phyloP scores from a whole-genome alignment of 64 coral and sea anemone species.

The Catalaphyllia jardinei region DNA sequence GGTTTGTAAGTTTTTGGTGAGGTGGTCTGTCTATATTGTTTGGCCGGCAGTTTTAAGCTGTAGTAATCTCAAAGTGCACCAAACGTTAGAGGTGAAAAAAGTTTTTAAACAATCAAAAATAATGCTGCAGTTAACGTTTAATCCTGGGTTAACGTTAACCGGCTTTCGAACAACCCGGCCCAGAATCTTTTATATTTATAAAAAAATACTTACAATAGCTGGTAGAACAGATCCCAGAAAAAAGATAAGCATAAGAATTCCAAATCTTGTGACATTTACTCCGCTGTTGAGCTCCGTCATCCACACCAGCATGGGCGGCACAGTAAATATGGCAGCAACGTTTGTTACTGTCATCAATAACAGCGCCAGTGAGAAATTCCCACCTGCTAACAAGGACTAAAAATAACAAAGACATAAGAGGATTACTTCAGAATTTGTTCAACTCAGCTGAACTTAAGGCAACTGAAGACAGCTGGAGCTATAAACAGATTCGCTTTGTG shows the following conservation, averaged over 20 bases:
- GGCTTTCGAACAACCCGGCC: no score
- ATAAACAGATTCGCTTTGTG: no score
- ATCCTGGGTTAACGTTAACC: no score
- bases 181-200: no score
- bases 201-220: conserved; percentile 60
- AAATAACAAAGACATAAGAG: background rate
- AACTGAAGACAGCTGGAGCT: no score
- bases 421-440: background rate
- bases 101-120: no score
- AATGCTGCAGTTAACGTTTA: no score
- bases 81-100: no score
- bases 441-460: background rate
- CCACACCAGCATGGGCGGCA: conserved; percentile 69
- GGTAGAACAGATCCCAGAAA: conserved; percentile 52
- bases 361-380: conserved; percentile 72
- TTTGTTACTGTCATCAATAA: conserved; percentile 84
- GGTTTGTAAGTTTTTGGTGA: no score
- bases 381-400: conserved; percentile 69
- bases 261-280: conserved; percentile 52
- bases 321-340: conserved; percentile 65
- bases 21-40: no score
- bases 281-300: conserved; percentile 57
- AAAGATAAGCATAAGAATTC: conserved; percentile 60
- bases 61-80: no score
- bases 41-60: no score